A percentile compares a stretch with the other conserved stretches of the same genome.
These are phyloP conservation scores for Xanthia togata DNA, from an alignment of 2,888 invertebrate genomes.

Conservation along the genomic window DNA sequence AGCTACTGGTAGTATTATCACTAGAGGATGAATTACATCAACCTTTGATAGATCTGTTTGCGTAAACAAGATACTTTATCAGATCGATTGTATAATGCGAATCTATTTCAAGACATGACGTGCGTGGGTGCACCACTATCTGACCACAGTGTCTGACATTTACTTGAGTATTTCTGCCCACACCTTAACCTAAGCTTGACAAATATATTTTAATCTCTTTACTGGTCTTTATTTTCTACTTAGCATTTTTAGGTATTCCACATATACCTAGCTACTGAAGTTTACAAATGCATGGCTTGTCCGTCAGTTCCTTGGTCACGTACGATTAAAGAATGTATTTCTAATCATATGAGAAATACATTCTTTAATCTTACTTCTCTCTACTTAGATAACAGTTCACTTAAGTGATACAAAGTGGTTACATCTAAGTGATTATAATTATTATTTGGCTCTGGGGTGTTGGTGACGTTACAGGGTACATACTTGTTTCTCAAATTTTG, in stretches of 20 bases:
- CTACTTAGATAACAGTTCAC: too few relatives aligned
- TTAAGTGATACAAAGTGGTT: too few relatives aligned
- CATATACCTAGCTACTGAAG: background rate
- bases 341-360: too few relatives aligned
- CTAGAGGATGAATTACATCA: too few relatives aligned
- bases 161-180: constrained; percentile 20
- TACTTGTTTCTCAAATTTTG: too few relatives aligned
- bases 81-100: background rate
- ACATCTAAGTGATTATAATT: too few relatives aligned
- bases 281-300: background rate
- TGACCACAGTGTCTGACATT: constrained; percentile 22
- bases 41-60: background rate
- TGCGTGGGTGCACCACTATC: constrained; percentile 14
- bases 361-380: too few relatives aligned
- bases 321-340: too few relatives aligned
- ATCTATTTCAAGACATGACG: constrained; percentile 2
- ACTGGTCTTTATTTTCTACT: constrained; percentile 4
- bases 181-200: background rate
- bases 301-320: background rate
- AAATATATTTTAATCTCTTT: constrained; percentile 13
- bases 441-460: too few relatives aligned
- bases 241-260: background rate
- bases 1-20: background rate
- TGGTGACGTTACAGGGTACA: too few relatives aligned
- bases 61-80: background rate